phyloP scores from a whole-genome alignment of 2,113 vertebrate genomes.

The Murina feae region DNA sequence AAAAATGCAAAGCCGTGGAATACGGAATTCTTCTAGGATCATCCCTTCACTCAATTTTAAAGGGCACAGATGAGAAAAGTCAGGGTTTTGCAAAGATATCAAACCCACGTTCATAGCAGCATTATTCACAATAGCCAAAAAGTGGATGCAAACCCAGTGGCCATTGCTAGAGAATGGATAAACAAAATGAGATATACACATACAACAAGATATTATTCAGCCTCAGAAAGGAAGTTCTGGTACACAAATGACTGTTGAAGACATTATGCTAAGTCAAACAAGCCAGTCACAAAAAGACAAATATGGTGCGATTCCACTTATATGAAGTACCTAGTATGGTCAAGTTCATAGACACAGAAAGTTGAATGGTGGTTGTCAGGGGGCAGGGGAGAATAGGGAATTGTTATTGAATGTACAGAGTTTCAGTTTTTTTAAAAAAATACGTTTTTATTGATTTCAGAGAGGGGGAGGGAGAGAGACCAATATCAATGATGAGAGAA shows the following conservation, averaged over 20 bases:
- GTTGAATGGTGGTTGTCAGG: background rate
- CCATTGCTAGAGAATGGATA: background rate
- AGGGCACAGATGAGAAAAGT: background rate
- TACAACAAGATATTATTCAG: background rate
- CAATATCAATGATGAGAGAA: too few relatives aligned
- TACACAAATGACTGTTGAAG: background rate
- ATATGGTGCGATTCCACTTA: background rate
- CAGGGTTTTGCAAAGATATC: background rate
- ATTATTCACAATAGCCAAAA: background rate
- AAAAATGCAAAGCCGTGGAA: background rate
- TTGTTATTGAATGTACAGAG: background rate
- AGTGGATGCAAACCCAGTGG: background rate
- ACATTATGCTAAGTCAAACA: background rate
- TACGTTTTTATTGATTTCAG: too few relatives aligned
- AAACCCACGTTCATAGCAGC: background rate
- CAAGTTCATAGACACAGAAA: background rate
- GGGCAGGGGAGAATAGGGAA: background rate
- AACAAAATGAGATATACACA: background rate
- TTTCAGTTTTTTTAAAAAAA: background rate
- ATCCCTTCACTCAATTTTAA: background rate
- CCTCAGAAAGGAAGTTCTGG: background rate
- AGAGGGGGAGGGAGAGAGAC: too few relatives aligned
- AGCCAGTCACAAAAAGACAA: background rate
- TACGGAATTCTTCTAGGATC: background rate
- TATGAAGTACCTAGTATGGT: background rate